Base-by-base conservation (phyloP, 2,797 vertebrate species). In the Lutjanus argentimaculatus region DNA sequence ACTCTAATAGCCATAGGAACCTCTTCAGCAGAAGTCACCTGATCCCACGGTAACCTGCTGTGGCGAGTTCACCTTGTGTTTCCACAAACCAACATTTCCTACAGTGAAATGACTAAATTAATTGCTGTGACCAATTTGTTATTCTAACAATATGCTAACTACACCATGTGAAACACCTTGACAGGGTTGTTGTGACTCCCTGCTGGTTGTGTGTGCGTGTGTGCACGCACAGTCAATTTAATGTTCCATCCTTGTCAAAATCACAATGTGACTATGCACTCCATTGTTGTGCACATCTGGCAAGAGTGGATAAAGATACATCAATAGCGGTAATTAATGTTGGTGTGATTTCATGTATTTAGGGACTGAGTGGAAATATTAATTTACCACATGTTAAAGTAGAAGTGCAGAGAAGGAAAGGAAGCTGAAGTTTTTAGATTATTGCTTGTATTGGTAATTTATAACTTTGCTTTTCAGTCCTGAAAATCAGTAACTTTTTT, bases 261-360 rank as follows among this genome's bases (percentile, higher is more conserved):
- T 30, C n/a, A 53, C 4, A 53, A 17, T 15, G 12, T 49, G n/a
- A 46, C 22, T 52, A 14, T 40, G 21, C 16, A n/a, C 25, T 55
- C n/a, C 42, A 62, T 42, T 52, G 42, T 30, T 52, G 16, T n/a
- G 42, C 17, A 11, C 55, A 45, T 61, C 30, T 61, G 72, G 9
- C 12, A 49, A 43, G 19, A 58, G 43, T 2, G 14, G 42, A 72
- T 59, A 72, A 56, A 74, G 36, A 72, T 57, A 8, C 6, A 0
- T 48, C 55, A 75, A 15, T 66, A 55, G 55, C 22, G 42, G 14
- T 64, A 59, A 71, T 43, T 12, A 56, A 21, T 70, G 57, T 48
- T 61, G 17, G 13, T 57, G 11, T 36, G 0, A 36, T 67, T 52
- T 30, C 2, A 40, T 53, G 19, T 79, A 21, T 72, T 70, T 25